Percentiles rank a stretch among this genome's conserved stretches.
Conservation (phyloP, 1,140 invertebrate genomes). For the Calliopsis andreniformis region DNA sequence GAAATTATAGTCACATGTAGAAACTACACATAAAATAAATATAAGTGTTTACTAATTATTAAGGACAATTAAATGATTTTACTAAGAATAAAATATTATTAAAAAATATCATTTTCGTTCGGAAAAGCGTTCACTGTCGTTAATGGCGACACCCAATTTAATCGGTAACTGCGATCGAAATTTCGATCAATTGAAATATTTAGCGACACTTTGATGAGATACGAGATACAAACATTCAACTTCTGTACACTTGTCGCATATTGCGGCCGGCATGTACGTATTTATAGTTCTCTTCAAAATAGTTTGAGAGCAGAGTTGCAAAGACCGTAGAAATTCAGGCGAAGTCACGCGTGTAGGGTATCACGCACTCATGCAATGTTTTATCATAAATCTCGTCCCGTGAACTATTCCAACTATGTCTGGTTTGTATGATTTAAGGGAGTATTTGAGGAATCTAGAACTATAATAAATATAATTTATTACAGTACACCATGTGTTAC, state of each 20-base stretch:
- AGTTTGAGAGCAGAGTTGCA: conserved; percentile 61
- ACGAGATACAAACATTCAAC: conserved; percentile 40
- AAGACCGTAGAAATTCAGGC: conserved; percentile 59
- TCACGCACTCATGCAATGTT: conserved; percentile 27
- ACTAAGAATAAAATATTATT: too few relatives aligned
- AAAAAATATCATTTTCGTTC: too few relatives aligned
- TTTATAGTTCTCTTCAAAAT: conserved; percentile 65
- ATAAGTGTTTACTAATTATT: too few relatives aligned
- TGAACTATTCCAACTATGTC: neutral
- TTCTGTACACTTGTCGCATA: conserved; percentile 43
- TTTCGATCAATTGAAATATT: conserved; percentile 9
- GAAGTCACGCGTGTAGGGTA: conserved; percentile 50
- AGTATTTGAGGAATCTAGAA: neutral
- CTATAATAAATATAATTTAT: too few relatives aligned
- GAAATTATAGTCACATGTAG: too few relatives aligned
- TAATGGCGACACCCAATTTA: too few relatives aligned
- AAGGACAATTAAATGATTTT: too few relatives aligned
- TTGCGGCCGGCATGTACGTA: conserved; percentile 52
- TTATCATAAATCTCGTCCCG: neutral
- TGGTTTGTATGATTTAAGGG: neutral
- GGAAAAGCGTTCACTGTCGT: too few relatives aligned
- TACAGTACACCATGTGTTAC: too few relatives aligned
- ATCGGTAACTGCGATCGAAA: neutral
- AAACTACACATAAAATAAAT: too few relatives aligned
- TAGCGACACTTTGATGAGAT: conserved; percentile 14